phyloP scores from a whole-genome alignment of 2,113 vertebrate species.

The Podarcis cretensis region DNA sequence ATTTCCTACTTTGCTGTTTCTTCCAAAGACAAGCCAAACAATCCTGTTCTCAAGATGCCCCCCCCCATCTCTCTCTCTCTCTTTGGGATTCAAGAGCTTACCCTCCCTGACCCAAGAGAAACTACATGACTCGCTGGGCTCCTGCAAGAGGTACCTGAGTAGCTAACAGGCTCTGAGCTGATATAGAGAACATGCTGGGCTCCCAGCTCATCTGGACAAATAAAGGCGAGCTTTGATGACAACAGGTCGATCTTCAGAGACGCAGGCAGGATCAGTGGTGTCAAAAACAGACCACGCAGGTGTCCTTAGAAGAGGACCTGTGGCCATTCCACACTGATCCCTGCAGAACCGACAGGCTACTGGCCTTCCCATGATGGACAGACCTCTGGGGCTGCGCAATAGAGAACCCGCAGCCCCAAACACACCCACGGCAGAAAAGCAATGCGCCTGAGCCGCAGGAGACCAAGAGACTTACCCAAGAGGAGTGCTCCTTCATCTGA shows the following conservation, averaged over 20 bases:
- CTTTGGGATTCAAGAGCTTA: background rate
- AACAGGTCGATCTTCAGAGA: too few relatives aligned
- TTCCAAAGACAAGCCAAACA: background rate
- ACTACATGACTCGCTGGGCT: background rate
- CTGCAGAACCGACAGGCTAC: background rate
- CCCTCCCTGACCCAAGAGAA: too few relatives aligned
- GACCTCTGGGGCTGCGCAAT: too few relatives aligned
- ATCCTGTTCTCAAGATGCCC: background rate
- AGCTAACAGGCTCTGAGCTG: background rate
- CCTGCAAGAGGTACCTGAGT: background rate
- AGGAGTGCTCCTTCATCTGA: constrained; percentile 99
- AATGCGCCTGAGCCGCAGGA: background rate
- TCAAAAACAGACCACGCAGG: background rate
- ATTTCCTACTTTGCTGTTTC: background rate
- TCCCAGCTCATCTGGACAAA: too few relatives aligned
- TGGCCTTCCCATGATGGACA: background rate
- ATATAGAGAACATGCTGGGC: background rate
- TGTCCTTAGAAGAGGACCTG: background rate
- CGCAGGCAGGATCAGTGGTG: background rate
- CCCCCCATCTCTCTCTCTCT: background rate
- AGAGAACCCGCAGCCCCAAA: background rate
- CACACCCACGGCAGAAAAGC: too few relatives aligned
- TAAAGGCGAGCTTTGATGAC: background rate
- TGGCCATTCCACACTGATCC: background rate
- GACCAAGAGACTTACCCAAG: constrained; percentile 84